Conservation (phyloP, 2,888 invertebrate genomes). For the Sarcophaga carnaria region DNA sequence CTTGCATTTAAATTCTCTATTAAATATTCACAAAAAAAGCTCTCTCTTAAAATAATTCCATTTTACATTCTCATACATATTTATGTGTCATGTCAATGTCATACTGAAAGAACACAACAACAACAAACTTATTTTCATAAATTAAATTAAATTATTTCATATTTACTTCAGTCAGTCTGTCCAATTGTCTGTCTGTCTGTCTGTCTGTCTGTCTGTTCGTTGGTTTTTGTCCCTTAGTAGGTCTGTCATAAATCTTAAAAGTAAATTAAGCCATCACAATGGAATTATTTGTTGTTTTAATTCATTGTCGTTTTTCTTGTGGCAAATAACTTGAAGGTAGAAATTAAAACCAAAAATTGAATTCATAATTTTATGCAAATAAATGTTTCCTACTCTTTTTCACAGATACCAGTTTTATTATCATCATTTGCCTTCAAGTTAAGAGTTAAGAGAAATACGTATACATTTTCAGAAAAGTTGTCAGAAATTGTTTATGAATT, state of each 20-base stretch:
- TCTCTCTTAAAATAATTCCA: neutral
- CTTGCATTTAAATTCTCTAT: no score
- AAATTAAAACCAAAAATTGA: constrained; percentile 39
- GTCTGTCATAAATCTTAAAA: constrained; percentile 43
- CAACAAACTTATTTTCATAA: neutral
- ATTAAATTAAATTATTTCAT: constrained; percentile 28
- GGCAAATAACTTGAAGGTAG: constrained; percentile 14
- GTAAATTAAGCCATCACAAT: constrained; percentile 54
- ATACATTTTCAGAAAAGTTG: no score
- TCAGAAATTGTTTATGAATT: no score
- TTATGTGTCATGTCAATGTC: constrained; percentile 40
- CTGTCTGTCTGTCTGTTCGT: no score
- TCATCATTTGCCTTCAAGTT: no score
- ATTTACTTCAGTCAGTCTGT: neutral
- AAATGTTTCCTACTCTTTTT: no score
- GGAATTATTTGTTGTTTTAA: neutral
- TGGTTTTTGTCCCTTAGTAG: neutral
- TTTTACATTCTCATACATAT: constrained; percentile 39
- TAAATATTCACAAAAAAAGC: no score
- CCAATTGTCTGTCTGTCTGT: neutral
- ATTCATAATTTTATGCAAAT: constrained; percentile 58
- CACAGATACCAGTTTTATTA: no score
- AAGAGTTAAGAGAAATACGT: no score
- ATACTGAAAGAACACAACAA: neutral
- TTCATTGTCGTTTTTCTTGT: neutral